Evolutionary conservation across 2,797 vertebrate species (phyloP).

Genomic region (Paratrypauchen microcephalus): DNA sequence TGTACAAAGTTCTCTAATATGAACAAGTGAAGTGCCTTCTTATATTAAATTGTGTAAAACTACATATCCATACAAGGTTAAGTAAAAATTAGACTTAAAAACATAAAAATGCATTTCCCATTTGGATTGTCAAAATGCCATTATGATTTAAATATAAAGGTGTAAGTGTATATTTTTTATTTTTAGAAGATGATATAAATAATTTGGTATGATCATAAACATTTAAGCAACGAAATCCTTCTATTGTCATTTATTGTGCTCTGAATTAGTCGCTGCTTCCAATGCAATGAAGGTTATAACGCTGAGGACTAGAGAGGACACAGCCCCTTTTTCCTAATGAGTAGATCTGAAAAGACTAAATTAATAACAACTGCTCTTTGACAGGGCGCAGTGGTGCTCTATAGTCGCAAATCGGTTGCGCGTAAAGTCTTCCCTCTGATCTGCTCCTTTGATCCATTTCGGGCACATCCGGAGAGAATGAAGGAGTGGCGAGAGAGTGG

Average conservation of each 20-base stretch:
- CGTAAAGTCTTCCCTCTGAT: slow-evolving; percentile 24
- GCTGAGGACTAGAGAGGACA: background rate
- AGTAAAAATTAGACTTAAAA: too few species aligned
- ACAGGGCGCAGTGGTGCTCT: background rate
- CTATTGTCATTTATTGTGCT: background rate
- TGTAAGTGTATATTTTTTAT: background rate
- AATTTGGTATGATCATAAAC: background rate
- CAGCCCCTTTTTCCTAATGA: background rate
- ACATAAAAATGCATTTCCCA: too few species aligned
- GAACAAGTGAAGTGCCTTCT: background rate
- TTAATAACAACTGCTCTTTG: background rate
- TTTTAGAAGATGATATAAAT: too few species aligned
- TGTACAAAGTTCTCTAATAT: background rate
- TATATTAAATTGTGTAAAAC: too few species aligned
- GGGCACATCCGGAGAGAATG: slow-evolving; percentile 38
- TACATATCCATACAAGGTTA: too few species aligned
- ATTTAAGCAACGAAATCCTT: background rate
- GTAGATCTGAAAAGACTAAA: background rate
- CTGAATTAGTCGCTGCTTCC: too few species aligned
- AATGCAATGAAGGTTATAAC: background rate
- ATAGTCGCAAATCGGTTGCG: background rate
- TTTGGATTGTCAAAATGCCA: background rate
- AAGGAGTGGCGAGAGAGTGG: slow-evolving; percentile 7
- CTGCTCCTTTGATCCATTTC: slow-evolving; percentile 45
- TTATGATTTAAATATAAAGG: background rate